phyloP scores from a whole-genome alignment of 2,113 vertebrate genomes.

The Syngnathus typhle region DNA sequence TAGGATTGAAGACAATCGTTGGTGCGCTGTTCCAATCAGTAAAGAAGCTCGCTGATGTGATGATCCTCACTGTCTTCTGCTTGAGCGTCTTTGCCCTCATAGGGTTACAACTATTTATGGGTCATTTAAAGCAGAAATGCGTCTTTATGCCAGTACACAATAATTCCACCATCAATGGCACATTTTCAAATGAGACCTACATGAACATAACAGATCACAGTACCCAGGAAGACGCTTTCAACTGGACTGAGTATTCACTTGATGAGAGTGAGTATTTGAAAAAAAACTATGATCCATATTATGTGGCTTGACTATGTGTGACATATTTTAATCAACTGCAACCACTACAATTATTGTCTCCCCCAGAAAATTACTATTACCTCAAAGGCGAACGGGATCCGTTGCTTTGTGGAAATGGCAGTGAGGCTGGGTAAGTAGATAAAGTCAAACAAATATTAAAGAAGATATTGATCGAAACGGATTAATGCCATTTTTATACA shows the following conservation, averaged over 20 bases:
- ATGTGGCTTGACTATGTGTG: background rate
- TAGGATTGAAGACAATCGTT: slow-evolving; percentile 95
- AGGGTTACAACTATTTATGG: slow-evolving; percentile 93
- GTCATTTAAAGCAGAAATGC: slow-evolving; percentile 85
- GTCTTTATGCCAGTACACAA: slow-evolving; percentile 26
- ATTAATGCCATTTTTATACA: too few species aligned
- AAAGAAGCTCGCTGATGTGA: slow-evolving; percentile 93
- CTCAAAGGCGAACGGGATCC: slow-evolving; percentile 77
- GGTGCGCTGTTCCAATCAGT: slow-evolving; percentile 94
- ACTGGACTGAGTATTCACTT: slow-evolving; percentile 63
- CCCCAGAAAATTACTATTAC: slow-evolving; percentile 78
- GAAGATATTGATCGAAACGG: too few species aligned
- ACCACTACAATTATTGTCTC: background rate
- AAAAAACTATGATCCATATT: background rate
- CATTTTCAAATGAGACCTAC: background rate
- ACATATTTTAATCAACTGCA: background rate
- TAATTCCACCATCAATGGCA: slow-evolving; percentile 15
- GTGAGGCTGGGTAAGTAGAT: slow-evolving; percentile 83
- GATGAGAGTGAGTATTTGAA: slow-evolving; percentile 73
- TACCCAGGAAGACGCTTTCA: background rate
- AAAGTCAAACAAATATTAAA: background rate
- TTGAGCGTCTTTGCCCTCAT: slow-evolving; percentile 96
- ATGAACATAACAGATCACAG: slow-evolving; percentile 34
- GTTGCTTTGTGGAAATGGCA: slow-evolving; percentile 84
- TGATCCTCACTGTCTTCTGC: slow-evolving; percentile 97